A percentile compares a stretch with the other conserved stretches of the same genome.
These are phyloP conservation scores for Acipenser transmontanus DNA, from an alignment of 2,797 vertebrate genomes.

Conservation along the genomic window DNA sequence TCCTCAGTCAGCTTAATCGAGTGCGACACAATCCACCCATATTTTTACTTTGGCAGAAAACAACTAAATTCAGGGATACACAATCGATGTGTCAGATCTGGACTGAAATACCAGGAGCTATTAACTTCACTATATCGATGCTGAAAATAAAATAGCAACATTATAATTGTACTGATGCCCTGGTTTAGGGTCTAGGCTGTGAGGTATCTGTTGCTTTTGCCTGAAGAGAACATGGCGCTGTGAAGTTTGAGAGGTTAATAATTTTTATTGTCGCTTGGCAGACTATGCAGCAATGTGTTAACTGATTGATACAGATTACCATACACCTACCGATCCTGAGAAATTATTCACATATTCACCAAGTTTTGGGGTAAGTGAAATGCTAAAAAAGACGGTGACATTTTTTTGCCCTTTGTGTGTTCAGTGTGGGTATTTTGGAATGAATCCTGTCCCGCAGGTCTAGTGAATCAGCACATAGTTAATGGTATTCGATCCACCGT, in stretches of 20 bases:
- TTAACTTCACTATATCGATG: not conserved
- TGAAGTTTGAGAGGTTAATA: slow-evolving; percentile 28
- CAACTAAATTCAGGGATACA: not conserved
- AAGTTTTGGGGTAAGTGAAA: slow-evolving; percentile 42
- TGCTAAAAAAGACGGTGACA: not conserved
- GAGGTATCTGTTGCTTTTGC: slow-evolving; percentile 26
- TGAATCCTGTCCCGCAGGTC: no score
- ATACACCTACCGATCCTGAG: slow-evolving; percentile 32
- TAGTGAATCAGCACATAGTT: not conserved
- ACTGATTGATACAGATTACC: slow-evolving; percentile 38
- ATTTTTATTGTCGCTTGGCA: slow-evolving; percentile 45
- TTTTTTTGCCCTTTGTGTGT: not conserved
- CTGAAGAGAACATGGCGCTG: slow-evolving; percentile 52
- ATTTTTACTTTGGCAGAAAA: not conserved
- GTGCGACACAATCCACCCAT: no score
- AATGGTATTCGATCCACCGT: not conserved
- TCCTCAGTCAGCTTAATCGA: no score
- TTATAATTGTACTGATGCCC: not conserved
- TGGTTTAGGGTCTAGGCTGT: not conserved
- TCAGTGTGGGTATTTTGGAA: not conserved
- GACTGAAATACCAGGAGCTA: not conserved
- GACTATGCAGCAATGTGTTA: slow-evolving; percentile 65
- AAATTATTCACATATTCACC: slow-evolving; percentile 20
- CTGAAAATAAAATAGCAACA: not conserved
- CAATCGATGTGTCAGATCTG: not conserved